Conservation (phyloP, 2,113 vertebrate genomes). For the Catharus minimus region DNA sequence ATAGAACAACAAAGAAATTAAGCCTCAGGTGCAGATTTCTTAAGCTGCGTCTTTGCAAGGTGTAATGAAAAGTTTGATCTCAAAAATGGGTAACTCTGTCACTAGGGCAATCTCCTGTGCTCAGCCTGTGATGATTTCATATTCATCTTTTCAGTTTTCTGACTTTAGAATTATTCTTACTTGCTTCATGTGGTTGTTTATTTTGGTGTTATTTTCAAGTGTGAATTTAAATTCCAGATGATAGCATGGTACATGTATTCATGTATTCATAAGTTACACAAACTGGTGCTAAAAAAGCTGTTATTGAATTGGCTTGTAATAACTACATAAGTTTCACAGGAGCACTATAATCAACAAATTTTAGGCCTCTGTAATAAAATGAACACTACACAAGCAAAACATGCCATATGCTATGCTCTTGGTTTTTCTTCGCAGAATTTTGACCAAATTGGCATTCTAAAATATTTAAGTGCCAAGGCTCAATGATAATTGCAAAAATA, state of each 20-base stretch:
- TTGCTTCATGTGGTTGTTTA: neutral
- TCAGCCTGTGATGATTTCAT: neutral
- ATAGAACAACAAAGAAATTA: neutral
- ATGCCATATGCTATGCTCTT: neutral
- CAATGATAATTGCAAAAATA: neutral
- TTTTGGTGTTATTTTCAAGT: neutral
- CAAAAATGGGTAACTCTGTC: neutral
- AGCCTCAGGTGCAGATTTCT: neutral
- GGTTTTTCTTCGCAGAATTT: slow-evolving; percentile 3
- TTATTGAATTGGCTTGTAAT: neutral
- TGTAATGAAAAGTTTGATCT: neutral
- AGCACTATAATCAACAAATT: neutral
- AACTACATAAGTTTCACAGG: neutral
- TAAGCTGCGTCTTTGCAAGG: neutral
- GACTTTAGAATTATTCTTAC: neutral
- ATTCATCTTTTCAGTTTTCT: neutral
- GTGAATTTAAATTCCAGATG: neutral
- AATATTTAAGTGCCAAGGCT: neutral
- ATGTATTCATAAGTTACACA: neutral
- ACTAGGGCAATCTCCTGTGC: neutral
- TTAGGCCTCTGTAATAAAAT: neutral
- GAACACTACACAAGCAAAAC: neutral
- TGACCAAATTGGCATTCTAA: neutral
- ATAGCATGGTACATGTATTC: neutral
- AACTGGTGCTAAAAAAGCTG: neutral